Conservation (phyloP, 2,797 vertebrate species). For the Lacerta agilis region DNA sequence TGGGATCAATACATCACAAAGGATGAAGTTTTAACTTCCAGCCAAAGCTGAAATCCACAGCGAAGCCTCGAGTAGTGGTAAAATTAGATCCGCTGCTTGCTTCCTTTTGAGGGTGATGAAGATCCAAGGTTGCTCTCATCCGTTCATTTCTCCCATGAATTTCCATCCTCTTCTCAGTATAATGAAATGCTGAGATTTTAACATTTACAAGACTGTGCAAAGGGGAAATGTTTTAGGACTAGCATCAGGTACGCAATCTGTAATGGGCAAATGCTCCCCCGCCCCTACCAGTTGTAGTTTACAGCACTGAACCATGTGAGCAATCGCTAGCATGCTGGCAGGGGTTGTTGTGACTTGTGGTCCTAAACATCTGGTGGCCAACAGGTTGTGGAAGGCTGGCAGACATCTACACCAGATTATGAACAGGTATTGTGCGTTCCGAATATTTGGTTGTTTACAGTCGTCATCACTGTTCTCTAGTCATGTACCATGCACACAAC, state of each 20-base stretch:
- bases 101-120: not conserved
- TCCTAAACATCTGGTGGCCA: too few species aligned
- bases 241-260: not conserved
- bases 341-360: too few species aligned
- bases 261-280: not conserved
- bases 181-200: not conserved
- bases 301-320: not conserved
- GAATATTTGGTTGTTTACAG: not conserved
- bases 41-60: not conserved
- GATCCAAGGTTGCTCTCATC: not conserved
- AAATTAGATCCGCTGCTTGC: not conserved
- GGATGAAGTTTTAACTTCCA: not conserved
- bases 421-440: not conserved
- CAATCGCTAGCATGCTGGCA: not conserved
- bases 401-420: not conserved
- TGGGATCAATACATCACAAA: not conserved
- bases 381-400: too few species aligned
- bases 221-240: not conserved
- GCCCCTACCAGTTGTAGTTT: not conserved
- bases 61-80: not conserved
- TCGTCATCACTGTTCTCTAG: not conserved
- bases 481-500: too few species aligned
- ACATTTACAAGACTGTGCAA: not conserved
- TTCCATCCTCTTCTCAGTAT: not conserved
- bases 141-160: not conserved